phyloP scores from a whole-genome alignment of 2,797 vertebrate genomes.

The Bovichtus diacanthus region DNA sequence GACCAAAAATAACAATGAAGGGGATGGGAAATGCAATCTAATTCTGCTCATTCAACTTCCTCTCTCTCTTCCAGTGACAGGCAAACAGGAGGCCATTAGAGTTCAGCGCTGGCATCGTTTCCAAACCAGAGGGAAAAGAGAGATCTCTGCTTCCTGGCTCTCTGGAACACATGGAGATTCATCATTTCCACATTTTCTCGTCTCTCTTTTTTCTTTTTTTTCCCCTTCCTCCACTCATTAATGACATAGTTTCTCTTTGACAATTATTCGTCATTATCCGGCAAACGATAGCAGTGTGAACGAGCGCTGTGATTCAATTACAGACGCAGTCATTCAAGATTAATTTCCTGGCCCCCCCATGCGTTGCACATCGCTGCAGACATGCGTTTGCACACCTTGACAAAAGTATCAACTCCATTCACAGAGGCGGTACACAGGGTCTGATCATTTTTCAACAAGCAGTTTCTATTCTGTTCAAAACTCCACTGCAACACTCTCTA shows the following conservation, averaged over 20 bases:
- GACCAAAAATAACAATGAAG: conserved; percentile 84
- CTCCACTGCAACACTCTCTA: neutral
- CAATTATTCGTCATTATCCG: conserved; percentile 78
- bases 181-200: conserved; percentile 66
- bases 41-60: conserved; percentile 81
- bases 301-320: conserved; percentile 72
- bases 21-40: conserved; percentile 81
- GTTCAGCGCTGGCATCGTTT: conserved; percentile 68
- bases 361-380: conserved; percentile 39
- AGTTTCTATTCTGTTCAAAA: conserved; percentile 18
- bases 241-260: conserved; percentile 69
- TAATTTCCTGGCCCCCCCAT: conserved; percentile 47
- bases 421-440: conserved; percentile 29
- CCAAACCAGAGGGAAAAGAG: conserved; percentile 48
- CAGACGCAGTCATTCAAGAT: conserved; percentile 62
- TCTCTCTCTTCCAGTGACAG: conserved; percentile 68
- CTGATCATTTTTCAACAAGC: conserved; percentile 39
- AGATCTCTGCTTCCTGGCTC: conserved; percentile 53
- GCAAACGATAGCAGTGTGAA: conserved; percentile 57
- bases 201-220: neutral
- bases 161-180: conserved; percentile 62
- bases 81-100: conserved; percentile 79
- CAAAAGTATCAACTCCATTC: conserved; percentile 50
- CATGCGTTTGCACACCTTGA: conserved; percentile 55
- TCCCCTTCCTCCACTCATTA: conserved; percentile 61